Evolutionary conservation across 1,140 invertebrate species (phyloP), one percentile per base, ranked within the genome.

Genomic region (Eriocheir sinensis): DNA sequence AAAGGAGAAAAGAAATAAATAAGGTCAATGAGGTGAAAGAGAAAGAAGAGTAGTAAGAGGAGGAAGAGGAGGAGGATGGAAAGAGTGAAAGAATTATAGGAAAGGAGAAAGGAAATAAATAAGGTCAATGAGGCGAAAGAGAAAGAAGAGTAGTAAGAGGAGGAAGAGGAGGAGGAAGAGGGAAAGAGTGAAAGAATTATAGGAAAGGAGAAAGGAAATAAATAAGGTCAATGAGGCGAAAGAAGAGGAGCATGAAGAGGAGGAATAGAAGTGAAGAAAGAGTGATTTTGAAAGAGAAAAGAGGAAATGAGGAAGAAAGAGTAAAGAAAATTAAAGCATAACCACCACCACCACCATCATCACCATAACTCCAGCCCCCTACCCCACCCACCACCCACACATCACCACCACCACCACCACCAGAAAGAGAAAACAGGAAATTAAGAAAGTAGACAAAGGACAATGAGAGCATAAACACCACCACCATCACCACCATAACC

Each of bases 91-190:
- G n/a, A n/a, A n/a, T n/a, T n/a, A n/a, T n/a, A n/a, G n/a, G n/a
- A n/a, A n/a, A n/a, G n/a, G n/a, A n/a, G n/a, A n/a, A n/a, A 85
- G 9, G 32, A 32, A 85, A 34, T 27, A 32, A 34, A 85, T 17
- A 85, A 34, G 8, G 81, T 27, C 9, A 85, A 34, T 27, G 81
- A 30, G 30, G 34, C 9, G 32, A 85, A 34, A 30, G 30, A 85
- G 30, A 30, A 34, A 12, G 30, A 8, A 34, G 32, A 8, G 34
- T 17, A 12, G 81, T 27, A 34, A 30, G 30, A 34, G 8, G 81
- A n/a, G n/a, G n/a, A n/a, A n/a, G n/a, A n/a, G 32, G 81, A 30
- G 17, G 91, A 83, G 72, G 88, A 94, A 89, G 83, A 48, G 2
- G 92, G 95, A 81, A 36, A 44, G 30, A 85, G 8, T 9, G 30